Evolutionary conservation across 2,113 vertebrate species (phyloP).

Genomic region (Turnix velox): DNA sequence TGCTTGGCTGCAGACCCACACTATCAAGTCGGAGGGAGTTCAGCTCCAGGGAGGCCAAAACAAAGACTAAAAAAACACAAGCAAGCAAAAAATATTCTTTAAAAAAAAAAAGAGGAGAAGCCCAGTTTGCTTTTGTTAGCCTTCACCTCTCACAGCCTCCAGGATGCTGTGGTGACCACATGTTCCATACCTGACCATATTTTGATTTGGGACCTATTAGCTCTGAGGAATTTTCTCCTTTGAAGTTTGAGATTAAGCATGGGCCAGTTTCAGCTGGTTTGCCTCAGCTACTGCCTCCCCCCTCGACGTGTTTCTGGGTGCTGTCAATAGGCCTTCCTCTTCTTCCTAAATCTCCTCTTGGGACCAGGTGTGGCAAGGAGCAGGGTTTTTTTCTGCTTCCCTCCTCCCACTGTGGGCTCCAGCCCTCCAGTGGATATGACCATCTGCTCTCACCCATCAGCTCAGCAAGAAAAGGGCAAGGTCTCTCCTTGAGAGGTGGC

Average conservation of each 20-base stretch:
- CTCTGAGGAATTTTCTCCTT: conserved; percentile 20
- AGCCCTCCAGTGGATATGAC: fast-evolving
- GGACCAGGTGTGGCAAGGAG: not conserved
- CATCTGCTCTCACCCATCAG: not conserved
- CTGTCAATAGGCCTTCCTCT: not conserved
- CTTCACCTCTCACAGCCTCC: not conserved
- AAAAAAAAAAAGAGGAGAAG: not conserved
- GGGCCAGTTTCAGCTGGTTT: not conserved
- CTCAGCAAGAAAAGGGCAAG: not conserved
- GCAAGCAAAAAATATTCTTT: not conserved
- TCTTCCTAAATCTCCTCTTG: not conserved
- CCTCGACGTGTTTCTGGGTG: not conserved
- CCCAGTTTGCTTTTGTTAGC: not conserved
- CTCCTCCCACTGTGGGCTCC: fast-evolving
- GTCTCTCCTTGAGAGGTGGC: not conserved
- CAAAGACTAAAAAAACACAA: not conserved
- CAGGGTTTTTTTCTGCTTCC: not conserved
- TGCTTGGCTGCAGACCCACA: not conserved
- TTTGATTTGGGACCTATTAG: conserved; percentile 48
- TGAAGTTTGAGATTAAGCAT: conserved; percentile 42
- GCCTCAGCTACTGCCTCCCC: not conserved
- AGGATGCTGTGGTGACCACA: conserved; percentile 44
- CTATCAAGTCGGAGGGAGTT: not conserved
- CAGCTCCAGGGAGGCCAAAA: not conserved
- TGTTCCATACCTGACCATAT: conserved; percentile 46